Evolutionary conservation across 2,888 invertebrate genomes (phyloP), one percentile per base, ranked within the genome.

Genomic region (Mesorhabditis spiculigera): DNA sequence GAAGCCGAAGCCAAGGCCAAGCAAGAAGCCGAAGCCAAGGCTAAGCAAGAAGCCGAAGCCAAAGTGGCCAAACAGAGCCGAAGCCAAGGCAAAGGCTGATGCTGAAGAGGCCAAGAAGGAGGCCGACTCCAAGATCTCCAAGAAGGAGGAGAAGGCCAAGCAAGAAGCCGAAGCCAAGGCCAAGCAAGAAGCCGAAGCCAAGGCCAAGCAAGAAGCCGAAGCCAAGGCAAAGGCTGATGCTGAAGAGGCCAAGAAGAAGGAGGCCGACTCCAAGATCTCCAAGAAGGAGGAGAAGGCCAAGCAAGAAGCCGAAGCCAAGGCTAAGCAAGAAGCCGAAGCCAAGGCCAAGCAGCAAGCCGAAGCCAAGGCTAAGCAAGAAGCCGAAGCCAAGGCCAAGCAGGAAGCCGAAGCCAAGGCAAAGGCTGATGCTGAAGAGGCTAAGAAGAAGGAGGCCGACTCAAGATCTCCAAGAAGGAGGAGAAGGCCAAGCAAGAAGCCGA

Each of bases 371-470:
- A 13, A 50, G 58, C 10, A 50, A 50, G 58, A 50, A 50, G 8
- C 58, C n/a, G 58, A 50, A 50, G 58, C 58, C 58, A n/a, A 50
- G 58, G n/a, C 8, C 8, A 50, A 50, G 58, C 8, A 50, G n/a
- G 58, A n/a, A 13, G 58, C 8, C 58, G n/a, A 50, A 50, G n/a
- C 58, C 50, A 50, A 50, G 58, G 58, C 58, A 50, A 50, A 50
- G 58, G n/a, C 8, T 10, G n/a, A 50, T 10, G 58, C 58, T 50
- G 58, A 50, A 50, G 58, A 50, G 58, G 58, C 58, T 3, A 50
- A 50, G 58, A 50, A 50, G 58, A 10, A 50, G 58, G 58, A 10
- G 8, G 58, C 8, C 10, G 58, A 50, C 10, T 10, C n/a, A 50
- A 50, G 58, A 28, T 28, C 28, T 28, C 28, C 28, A 50, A 50